Percentiles rank a stretch among this genome's conserved stretches.
Conservation (phyloP, 2,888 invertebrate species). For the Pachycephus smyrnensis region DNA sequence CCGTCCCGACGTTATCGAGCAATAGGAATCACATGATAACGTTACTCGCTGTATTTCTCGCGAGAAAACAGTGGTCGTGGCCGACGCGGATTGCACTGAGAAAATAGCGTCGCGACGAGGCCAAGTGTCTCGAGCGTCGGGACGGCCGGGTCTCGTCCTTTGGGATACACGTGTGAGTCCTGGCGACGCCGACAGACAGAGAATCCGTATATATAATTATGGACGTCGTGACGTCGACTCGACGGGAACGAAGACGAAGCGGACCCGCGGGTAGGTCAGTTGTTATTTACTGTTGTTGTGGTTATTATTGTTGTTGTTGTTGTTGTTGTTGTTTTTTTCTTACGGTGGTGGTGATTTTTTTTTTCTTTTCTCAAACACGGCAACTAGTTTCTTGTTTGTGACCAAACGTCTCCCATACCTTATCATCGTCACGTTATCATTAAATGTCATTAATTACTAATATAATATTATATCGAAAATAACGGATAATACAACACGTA, state of each 20-base stretch:
- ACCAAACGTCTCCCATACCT: constrained; percentile 64
- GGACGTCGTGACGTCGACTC: constrained; percentile 28
- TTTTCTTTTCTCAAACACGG: constrained; percentile 42
- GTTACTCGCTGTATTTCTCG: neutral
- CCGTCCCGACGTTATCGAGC: neutral
- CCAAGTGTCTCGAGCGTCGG: constrained; percentile 11
- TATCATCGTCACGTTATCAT: constrained; percentile 66
- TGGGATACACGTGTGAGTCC: neutral
- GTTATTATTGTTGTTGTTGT: neutral
- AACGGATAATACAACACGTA: constrained; percentile 68
- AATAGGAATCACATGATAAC: neutral
- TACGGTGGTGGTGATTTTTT: neutral
- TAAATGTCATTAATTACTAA: constrained; percentile 66
- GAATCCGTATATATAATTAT: neutral
- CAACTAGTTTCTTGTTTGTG: constrained; percentile 44
- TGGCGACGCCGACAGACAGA: neutral
- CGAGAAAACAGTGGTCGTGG: neutral
- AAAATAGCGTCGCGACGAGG: neutral
- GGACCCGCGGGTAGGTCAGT: constrained; percentile 68
- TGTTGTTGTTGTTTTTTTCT: neutral
- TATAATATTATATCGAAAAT: constrained; percentile 68
- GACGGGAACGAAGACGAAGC: constrained; percentile 60
- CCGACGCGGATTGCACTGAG: neutral
- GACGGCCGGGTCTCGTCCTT: constrained; percentile 16
- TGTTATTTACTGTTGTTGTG: neutral